A percentile compares a stretch with the other conserved stretches of the same genome.
These are phyloP conservation scores for Steinernema scapterisci DNA, from an alignment of 2,888 invertebrate genomes.

Conservation along the genomic window DNA sequence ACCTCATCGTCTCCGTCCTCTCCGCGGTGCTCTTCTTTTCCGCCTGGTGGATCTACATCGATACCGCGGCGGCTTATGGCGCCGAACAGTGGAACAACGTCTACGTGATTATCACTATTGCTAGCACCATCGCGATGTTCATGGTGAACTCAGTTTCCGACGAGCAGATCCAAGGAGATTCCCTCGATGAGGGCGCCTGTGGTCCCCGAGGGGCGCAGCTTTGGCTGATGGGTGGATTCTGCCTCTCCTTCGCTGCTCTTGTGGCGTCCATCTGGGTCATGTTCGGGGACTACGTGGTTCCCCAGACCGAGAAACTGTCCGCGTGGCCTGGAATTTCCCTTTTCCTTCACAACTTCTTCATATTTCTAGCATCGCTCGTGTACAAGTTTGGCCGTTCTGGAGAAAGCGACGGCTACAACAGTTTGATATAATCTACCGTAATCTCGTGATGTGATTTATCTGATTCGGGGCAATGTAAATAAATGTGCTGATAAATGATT, in stretches of 20 bases:
- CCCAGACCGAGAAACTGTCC: constrained; percentile 85
- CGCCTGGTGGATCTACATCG: constrained; percentile 98
- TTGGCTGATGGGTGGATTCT: constrained; percentile 95
- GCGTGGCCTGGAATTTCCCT: constrained; percentile 90
- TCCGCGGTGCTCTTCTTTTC: constrained; percentile 90
- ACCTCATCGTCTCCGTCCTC: constrained; percentile 82
- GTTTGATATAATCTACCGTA: too few relatives aligned
- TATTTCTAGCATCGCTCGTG: constrained; percentile 84
- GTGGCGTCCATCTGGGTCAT: constrained; percentile 96
- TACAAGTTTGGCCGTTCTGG: constrained; percentile 96
- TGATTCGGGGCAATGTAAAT: too few relatives aligned
- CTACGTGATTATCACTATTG: constrained; percentile 88
- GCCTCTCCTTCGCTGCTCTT: constrained; percentile 76
- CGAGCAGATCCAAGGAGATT: constrained; percentile 80
- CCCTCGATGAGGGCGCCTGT: constrained; percentile 65
- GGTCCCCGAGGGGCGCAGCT: constrained; percentile 84
- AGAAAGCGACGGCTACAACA: constrained; percentile 77
- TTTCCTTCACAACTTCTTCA: constrained; percentile 90
- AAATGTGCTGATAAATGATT: too few relatives aligned
- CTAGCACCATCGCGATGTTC: constrained; percentile 88
- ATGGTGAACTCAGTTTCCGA: constrained; percentile 98
- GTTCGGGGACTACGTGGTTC: constrained; percentile 87
- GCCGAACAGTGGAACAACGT: constrained; percentile 72
- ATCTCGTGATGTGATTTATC: too few relatives aligned
- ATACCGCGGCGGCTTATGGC: constrained; percentile 80